Evolutionary conservation across 2,888 invertebrate species (phyloP).

Genomic region (Zhuqinia jingwanae): DNA sequence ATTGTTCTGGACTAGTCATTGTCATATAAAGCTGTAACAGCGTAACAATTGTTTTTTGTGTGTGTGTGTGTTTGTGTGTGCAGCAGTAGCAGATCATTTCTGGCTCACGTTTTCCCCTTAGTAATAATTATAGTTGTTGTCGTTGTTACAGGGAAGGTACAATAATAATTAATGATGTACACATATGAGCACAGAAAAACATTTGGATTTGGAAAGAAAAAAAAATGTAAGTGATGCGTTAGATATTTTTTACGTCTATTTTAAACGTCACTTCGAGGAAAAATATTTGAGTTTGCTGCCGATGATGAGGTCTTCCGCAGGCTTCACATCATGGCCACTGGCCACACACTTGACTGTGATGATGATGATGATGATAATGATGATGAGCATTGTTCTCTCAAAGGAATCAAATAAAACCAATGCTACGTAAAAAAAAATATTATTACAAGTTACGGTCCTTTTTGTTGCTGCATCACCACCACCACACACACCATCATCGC

Average conservation of each 20-base stretch:
- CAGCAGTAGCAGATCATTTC: too few relatives aligned
- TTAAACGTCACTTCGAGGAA: slow-evolving; percentile 43
- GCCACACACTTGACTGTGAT: neutral
- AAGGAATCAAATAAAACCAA: slow-evolving; percentile 31
- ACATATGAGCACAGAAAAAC: neutral
- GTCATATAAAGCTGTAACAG: neutral
- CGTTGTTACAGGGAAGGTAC: neutral
- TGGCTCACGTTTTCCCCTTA: neutral
- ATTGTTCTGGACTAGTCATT: too few relatives aligned
- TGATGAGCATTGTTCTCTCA: slow-evolving; percentile 12
- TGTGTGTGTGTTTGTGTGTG: too few relatives aligned
- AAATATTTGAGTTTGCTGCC: neutral
- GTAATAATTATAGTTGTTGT: neutral
- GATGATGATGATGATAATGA: neutral
- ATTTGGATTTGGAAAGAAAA: too few relatives aligned
- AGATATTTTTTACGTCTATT: slow-evolving; percentile 21
- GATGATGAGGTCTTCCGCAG: slow-evolving; percentile 20
- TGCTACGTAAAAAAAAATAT: neutral
- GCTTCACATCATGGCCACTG: neutral
- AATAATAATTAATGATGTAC: slow-evolving; percentile 26
- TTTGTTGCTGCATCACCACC: neutral
- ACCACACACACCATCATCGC: too few relatives aligned
- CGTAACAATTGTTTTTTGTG: neutral
- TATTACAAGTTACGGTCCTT: neutral
- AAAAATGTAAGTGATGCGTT: neutral